Conservation (phyloP, 2,797 vertebrate species). For the Coccyzus lansbergi region DNA sequence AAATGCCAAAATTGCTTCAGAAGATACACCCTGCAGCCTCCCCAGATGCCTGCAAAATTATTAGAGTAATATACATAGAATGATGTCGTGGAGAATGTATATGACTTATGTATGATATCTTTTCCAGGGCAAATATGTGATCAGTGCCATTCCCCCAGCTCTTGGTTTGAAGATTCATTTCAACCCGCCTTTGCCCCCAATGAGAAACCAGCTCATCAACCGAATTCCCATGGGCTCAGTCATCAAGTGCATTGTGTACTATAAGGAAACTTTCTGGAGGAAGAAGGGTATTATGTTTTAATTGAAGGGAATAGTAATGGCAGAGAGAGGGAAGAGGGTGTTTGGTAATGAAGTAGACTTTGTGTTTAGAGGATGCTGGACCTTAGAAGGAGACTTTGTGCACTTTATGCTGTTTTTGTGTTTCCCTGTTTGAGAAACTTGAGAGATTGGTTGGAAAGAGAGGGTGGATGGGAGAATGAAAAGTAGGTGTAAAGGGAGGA, state of each 20-base stretch:
- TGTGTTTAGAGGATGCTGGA: neutral
- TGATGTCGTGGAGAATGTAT: neutral
- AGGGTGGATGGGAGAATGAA: neutral
- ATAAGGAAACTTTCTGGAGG: constrained; percentile 95
- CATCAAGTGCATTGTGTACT: constrained; percentile 98
- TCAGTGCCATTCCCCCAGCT: constrained; percentile 88
- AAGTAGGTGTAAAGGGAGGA: neutral
- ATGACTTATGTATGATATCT: constrained; percentile 26
- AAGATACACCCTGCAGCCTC: neutral
- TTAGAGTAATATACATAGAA: neutral
- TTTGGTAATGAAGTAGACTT: neutral
- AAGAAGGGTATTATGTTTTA: constrained; percentile 83
- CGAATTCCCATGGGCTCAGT: constrained; percentile 94
- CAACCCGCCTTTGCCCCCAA: constrained; percentile 88
- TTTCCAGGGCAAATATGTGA: constrained; percentile 88
- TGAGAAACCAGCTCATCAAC: constrained; percentile 94
- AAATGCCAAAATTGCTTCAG: neutral
- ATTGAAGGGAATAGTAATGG: neutral
- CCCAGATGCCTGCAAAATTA: neutral
- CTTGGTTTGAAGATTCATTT: constrained; percentile 94
- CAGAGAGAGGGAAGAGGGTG: neutral
- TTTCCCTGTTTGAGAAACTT: neutral
- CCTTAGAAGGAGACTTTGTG: neutral
- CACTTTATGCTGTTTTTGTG: neutral
- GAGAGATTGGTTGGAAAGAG: neutral